These are phyloP conservation scores for Chamaea fasciata DNA, from an alignment of 2,113 vertebrate species.

Conservation along the genomic window DNA sequence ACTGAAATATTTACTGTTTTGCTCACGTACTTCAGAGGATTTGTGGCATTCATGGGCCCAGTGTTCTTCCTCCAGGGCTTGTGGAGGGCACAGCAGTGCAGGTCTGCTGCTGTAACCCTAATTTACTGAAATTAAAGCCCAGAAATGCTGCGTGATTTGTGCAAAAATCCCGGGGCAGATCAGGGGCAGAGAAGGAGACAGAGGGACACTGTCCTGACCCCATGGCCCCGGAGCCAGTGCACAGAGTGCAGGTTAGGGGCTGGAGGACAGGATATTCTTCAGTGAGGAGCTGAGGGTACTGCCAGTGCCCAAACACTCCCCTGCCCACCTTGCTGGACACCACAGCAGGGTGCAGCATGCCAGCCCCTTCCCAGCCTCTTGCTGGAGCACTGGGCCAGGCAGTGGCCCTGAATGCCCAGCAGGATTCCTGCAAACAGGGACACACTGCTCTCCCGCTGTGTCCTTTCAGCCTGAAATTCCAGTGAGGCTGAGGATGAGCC, in stretches of 20 bases:
- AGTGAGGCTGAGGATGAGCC: background rate
- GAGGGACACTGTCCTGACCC: background rate
- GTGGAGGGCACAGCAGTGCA: background rate
- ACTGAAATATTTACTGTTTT: background rate
- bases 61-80: background rate
- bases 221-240: background rate
- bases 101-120: background rate
- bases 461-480: background rate
- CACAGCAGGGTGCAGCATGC: rapidly evolving
- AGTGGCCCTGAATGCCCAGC: background rate
- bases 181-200: background rate
- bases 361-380: background rate
- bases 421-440: background rate
- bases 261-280: background rate
- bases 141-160: background rate
- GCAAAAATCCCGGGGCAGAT: background rate
- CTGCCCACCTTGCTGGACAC: background rate
- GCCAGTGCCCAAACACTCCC: background rate
- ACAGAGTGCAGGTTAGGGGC: background rate
- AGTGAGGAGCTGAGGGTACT: background rate
- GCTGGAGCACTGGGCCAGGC: background rate
- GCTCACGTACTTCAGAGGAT: background rate
- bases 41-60: background rate
- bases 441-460: background rate
- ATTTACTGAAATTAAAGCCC: background rate